A percentile compares a stretch with the other conserved stretches of the same genome.
Conservation (phyloP, 2,797 vertebrate species). For the Cirrhinus molitorella region DNA sequence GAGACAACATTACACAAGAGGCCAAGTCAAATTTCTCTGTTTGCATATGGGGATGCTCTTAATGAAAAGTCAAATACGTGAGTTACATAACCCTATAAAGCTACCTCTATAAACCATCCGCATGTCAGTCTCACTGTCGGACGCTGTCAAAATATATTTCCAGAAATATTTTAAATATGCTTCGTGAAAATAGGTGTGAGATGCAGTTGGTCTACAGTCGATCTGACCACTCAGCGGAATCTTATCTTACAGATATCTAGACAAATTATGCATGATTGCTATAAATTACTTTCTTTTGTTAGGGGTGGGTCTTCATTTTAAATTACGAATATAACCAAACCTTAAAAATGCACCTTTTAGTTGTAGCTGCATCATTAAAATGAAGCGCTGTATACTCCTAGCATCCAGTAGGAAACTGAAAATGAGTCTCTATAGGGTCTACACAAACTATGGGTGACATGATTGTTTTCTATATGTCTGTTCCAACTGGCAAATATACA, state of each 20-base stretch:
- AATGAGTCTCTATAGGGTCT: neutral
- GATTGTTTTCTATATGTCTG: neutral
- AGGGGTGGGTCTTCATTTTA: neutral
- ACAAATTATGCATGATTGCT: neutral
- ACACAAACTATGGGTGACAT: neutral
- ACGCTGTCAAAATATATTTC: neutral
- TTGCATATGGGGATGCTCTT: slow-evolving; percentile 23
- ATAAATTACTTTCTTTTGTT: neutral
- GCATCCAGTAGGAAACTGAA: neutral
- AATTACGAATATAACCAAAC: neutral
- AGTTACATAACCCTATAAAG: neutral
- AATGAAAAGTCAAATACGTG: neutral
- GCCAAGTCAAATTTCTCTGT: slow-evolving; percentile 13
- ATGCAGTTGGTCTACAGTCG: neutral
- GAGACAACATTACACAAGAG: slow-evolving; percentile 12
- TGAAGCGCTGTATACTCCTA: neutral
- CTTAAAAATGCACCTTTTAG: neutral
- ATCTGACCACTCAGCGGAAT: neutral
- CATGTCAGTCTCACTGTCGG: neutral
- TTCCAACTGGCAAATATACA: neutral
- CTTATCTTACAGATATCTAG: neutral
- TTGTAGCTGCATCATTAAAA: neutral
- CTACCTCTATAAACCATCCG: neutral
- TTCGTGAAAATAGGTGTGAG: neutral
- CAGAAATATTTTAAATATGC: slow-evolving; percentile 4